Evolutionary conservation across 2,888 invertebrate species (phyloP), one percentile per base, ranked within the genome.

Genomic region (Callimorpha dominula): DNA sequence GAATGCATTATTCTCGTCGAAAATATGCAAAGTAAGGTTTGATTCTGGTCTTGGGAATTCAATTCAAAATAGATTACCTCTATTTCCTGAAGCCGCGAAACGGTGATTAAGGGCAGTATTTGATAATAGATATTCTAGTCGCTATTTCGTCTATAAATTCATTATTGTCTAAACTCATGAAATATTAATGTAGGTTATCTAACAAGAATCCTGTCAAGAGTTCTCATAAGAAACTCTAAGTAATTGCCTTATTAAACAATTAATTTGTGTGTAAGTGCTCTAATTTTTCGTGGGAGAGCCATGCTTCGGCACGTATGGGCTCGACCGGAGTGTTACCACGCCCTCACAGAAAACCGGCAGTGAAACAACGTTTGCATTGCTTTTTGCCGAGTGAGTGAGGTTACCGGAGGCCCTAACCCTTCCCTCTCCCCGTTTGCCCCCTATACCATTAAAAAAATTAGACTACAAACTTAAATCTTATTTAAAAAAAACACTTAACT

Each of bases 1-100:
- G 77, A 84, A 77, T 85, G 77, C 78, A 85, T 83, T 82, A 80
- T 80, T 79, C 75, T 64, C 75, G 71, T 80, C 78, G 78, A 77
- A 81, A 78, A 73, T 72, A 77, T 83, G 78, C 68, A 68, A 78
- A 79, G 49, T 70, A 65, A 65, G 71, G 68, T 70, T 78, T 75
- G 71, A 75, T 78, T 75, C 68, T 70, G 49, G 54, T 17, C 62
- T 49, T 31, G 43, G 14, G 40, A 60, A 15, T 71, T 68, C 74
- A 60, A 68, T 71, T 68, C 43, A 49, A 66, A 69, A 75, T 72
- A 69, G 71, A 74, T 74, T 14, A 65, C 62, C 43, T 65, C 71
- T 20, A 68, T 74, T 74, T 74, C 74, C 74, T 60, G 40, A 40
- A 60, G 65, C 57, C 60, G 15, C 20, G 14, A 70, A 60, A 60